Conservation (phyloP, 2,888 invertebrate genomes). For the Netelia melanura region DNA sequence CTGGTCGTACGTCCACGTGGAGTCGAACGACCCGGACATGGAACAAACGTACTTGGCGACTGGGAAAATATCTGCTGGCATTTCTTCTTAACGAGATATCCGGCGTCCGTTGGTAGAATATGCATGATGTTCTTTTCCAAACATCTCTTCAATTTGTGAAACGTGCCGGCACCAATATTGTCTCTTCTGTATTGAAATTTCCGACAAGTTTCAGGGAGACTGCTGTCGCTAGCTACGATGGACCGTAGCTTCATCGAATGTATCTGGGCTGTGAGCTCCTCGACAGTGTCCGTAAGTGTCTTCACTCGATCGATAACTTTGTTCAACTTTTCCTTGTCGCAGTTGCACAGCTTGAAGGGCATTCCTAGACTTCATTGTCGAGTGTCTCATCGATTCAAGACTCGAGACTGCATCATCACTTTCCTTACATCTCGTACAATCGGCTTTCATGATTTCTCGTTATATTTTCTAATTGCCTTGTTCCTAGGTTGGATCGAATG, state of each 20-base stretch:
- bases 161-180: constrained; percentile 3
- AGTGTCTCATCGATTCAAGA: constrained; percentile 13
- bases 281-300: constrained; percentile 68
- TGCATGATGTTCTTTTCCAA: constrained; percentile 35
- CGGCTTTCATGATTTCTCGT: constrained; percentile 41
- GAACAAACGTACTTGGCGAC: constrained; percentile 15
- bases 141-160: constrained; percentile 49
- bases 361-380: constrained; percentile 51
- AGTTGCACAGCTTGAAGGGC: constrained; percentile 58
- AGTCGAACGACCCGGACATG: constrained; percentile 6
- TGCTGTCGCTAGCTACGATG: background rate
- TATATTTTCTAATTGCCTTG: background rate
- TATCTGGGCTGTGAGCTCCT: constrained; percentile 70
- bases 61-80: constrained; percentile 49
- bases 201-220: background rate
- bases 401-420: background rate
- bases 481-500: constrained; percentile 35
- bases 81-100: constrained; percentile 40
- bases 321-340: constrained; percentile 66
- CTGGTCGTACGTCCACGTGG: background rate
- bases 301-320: constrained; percentile 70
- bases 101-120: constrained; percentile 27
- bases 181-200: constrained; percentile 3
- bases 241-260: constrained; percentile 41
- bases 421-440: constrained; percentile 4